Base-by-base conservation (phyloP, 2,113 vertebrate genomes). In the Indri indri region DNA sequence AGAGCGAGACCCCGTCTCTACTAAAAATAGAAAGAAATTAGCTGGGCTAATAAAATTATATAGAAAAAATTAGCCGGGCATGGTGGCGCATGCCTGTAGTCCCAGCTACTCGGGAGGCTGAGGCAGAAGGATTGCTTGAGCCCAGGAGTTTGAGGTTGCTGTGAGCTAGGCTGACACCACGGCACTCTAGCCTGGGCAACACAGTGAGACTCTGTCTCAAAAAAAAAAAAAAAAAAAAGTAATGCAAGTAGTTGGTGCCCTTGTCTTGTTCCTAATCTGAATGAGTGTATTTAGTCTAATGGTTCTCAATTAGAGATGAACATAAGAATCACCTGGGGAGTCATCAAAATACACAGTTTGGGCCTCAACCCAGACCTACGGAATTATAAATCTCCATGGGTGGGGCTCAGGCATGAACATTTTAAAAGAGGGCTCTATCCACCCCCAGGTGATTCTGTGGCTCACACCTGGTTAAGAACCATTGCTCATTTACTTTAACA, bases 241-340 rank as follows among this genome's bases (percentile, higher is more conserved):
- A 42, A 94, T 30, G 18, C 34, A 82, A 32, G 66, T 57, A 77
- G 37, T 7, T 57, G 50, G 59, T 3, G n/a, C 45, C 27, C 61
- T 42, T 86, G n/a, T 86, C 80, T 92, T 82, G 27, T 52, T 91
- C 81, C 54, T 92, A 52, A 92, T 42, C 23, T 45, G 47, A 83
- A 92, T 61, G 93, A 71, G 50, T 61, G n/a, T 81, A 47, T 50
- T 91, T 73, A 65, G 25, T 47, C 10, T 3, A 89, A 61, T 25
- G 45, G 52, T 37, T 97, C 37, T 79, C 71, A 85, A 20, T 83
- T 95, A 94, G 4, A 71, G 57, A 80, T 37, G 65, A 94, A 79
- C 17, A 45, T 47, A 50, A 90, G 42, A 87, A 90, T 70, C 50
- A 50, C 37, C 54, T 73, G 37, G 30, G 7, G 4, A 63, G 22